Conservation (phyloP, 2,113 vertebrate genomes). For the Coptodon bakossiorum region DNA sequence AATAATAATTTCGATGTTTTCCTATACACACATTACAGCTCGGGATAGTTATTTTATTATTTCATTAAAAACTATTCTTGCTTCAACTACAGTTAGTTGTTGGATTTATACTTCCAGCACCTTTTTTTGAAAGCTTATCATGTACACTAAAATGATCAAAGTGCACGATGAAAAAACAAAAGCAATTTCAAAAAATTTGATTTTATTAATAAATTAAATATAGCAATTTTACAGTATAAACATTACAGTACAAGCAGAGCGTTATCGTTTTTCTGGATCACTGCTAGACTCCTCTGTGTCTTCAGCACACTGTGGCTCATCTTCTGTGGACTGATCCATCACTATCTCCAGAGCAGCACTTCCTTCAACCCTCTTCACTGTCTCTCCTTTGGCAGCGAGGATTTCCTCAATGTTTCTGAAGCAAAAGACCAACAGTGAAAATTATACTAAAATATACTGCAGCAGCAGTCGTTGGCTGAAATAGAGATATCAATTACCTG, state of each 20-base stretch:
- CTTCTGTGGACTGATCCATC: conserved; percentile 50
- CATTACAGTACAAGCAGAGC: not conserved
- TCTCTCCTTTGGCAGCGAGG: conserved; percentile 87
- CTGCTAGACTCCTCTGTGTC: not conserved
- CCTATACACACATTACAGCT: not conserved
- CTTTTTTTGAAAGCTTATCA: not conserved
- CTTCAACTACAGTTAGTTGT: not conserved
- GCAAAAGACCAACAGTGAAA: not conserved
- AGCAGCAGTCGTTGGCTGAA: not conserved
- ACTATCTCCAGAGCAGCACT: conserved; percentile 78
- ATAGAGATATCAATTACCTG: not conserved
- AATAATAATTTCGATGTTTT: not conserved
- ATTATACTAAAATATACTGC: not conserved
- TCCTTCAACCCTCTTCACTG: conserved; percentile 72
- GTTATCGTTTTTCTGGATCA: conserved; percentile 30
- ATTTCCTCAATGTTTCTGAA: conserved; percentile 94
- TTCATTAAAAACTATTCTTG: not conserved
- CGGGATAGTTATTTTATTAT: not conserved
- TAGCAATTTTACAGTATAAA: not conserved
- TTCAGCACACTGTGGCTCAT: not conserved
- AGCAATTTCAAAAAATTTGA: not conserved
- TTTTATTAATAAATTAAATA: conserved; percentile 15
- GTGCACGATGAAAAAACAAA: not conserved
- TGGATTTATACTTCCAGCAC: not conserved
- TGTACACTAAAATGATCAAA: not conserved